Percentiles rank a stretch among this genome's conserved stretches.
phyloP scores from a whole-genome alignment of 2,797 vertebrate species.

The Sebastes steindachneri region DNA sequence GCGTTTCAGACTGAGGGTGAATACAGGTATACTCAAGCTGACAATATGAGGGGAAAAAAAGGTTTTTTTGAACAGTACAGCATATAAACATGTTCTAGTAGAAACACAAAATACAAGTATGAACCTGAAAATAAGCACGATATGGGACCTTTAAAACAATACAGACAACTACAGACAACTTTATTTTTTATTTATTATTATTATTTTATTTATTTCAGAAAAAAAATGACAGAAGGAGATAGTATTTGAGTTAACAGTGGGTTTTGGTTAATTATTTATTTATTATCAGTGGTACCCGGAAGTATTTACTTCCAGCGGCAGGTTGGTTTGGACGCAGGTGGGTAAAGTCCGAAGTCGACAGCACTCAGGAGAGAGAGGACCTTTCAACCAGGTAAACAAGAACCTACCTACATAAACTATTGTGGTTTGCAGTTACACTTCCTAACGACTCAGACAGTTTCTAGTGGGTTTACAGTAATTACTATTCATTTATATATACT shows the following conservation, averaged over 20 bases:
- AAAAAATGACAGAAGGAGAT: not conserved
- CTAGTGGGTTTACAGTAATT: not conserved
- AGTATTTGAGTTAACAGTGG: not conserved
- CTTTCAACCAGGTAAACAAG: slow-evolving; percentile 7
- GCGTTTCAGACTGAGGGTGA: no score
- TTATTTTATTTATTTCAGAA: not conserved
- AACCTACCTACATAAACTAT: no score
- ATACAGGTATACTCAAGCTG: no score
- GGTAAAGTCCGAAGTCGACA: slow-evolving; percentile 23
- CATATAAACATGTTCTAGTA: no score
- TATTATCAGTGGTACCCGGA: not conserved
- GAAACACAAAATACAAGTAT: no score
- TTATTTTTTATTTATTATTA: not conserved
- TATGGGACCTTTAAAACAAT: not conserved
- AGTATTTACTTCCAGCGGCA: not conserved
- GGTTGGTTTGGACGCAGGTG: not conserved
- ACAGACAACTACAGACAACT: not conserved
- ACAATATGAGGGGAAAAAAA: no score
- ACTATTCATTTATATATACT: not conserved
- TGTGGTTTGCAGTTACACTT: no score
- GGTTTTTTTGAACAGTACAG: rapidly evolving
- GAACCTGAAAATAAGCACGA: no score
- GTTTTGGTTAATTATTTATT: slow-evolving; percentile 38
- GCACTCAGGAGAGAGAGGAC: not conserved
- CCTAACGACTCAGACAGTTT: not conserved